phyloP scores from a whole-genome alignment of 2,113 vertebrate genomes.

The Poecile atricapillus region DNA sequence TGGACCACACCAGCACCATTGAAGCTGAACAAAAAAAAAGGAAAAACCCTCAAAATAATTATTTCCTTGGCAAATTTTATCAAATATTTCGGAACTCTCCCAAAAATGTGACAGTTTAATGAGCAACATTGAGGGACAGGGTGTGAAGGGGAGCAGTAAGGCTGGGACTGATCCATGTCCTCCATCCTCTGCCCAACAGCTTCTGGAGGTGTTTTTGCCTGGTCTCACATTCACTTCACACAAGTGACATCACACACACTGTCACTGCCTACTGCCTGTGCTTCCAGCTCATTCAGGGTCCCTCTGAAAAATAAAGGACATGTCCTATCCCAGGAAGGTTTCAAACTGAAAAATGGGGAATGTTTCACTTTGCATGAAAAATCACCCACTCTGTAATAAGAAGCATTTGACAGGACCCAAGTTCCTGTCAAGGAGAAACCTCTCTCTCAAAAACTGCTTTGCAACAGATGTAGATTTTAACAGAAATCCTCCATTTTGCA shows the following conservation, averaged over 20 bases:
- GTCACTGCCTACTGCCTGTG: background rate
- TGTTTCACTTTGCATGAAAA: background rate
- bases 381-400: background rate
- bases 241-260: background rate
- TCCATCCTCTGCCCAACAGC: background rate
- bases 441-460: background rate
- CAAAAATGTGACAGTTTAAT: background rate
- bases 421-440: background rate
- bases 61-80: background rate
- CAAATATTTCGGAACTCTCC: slow-evolving; percentile 1
- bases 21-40: background rate
- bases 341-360: background rate
- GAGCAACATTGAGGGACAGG: background rate
- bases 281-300: background rate
- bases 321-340: background rate
- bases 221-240: background rate
- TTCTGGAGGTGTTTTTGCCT: background rate
- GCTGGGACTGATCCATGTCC: background rate
- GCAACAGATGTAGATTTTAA: background rate
- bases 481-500: background rate
- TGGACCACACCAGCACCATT: background rate
- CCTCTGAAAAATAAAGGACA: background rate
- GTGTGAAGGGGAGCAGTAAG: background rate
- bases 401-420: background rate
- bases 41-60: background rate